Base-by-base conservation (phyloP, 2,888 invertebrate species). In the Mesodorylaimus sp. region DNA sequence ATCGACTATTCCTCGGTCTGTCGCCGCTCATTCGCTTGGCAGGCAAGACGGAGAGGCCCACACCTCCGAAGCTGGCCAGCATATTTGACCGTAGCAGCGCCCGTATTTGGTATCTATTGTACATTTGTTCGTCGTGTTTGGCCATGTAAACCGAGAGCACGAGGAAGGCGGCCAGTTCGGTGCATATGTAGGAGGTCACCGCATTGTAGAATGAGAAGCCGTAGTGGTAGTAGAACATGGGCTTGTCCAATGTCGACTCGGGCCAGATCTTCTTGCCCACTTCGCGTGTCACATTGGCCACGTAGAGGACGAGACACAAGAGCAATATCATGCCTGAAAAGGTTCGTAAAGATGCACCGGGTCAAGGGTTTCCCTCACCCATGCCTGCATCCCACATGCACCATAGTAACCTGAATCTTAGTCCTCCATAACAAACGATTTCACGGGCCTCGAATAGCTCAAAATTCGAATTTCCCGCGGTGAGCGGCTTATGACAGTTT, bases 111-210 rank as follows among this genome's bases (percentile, higher is more conserved):
- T 62, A 62, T 1, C 61, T 57, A 52, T 63, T 61, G 52, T 58
- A 64, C 1, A 63, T 61, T 43, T 60, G 36, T 41, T 65, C 64
- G 49, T 64, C 64, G 27, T 63, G 50, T 50, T 64, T 65, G 5
- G 64, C 63, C 64, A 63, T 58, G 53, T 60, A 64, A n/a, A 64
- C 64, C n/a, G 61, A 55, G 2, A 62, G 59, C 1, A 57, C 54
- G 37, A 64, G 58, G 3, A 65, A 50, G 1, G 63, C 63, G 1
- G 62, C 60, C 13, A 54, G 42, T 56, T 64, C 63, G 21, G 62
- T 63, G 37, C 58, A 57, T 51, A 63, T 53, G 42, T 62, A 63
- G 32, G 59, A 58, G 7, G n/a, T n/a, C 5, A 47, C 28, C 26
- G 27, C 25, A 24, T 16, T 21, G 27, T 19, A 26, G 44, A 64